A percentile compares a stretch with the other conserved stretches of the same genome.
Conservation (phyloP, 1,140 invertebrate genomes). For the Harpegnathos saltator region DNA sequence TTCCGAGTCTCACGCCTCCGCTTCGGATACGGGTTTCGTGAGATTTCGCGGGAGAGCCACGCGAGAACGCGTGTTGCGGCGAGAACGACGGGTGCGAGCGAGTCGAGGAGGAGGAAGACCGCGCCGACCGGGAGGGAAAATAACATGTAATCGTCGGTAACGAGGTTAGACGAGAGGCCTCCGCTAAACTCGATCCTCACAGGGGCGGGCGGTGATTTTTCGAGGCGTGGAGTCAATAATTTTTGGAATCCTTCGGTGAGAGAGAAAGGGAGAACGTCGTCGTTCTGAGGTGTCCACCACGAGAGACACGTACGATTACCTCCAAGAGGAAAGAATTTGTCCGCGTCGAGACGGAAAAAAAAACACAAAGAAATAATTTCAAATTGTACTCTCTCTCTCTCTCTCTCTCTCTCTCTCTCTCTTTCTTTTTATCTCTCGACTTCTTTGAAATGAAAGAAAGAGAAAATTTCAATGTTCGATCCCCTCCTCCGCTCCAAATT, state of each 20-base stretch:
- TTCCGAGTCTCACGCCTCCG: slow-evolving; percentile 66
- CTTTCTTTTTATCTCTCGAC: no score
- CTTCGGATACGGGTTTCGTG: slow-evolving; percentile 37
- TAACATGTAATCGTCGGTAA: slow-evolving; percentile 65
- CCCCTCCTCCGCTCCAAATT: no score
- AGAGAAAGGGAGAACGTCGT: neutral
- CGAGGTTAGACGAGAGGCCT: slow-evolving; percentile 60
- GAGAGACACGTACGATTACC: no score
- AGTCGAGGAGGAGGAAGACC: slow-evolving; percentile 24
- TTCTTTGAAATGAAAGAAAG: no score
- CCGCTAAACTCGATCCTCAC: neutral
- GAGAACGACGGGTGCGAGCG: slow-evolving; percentile 46
- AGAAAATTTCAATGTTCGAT: no score
- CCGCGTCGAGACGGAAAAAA: no score
- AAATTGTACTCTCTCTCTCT: no score
- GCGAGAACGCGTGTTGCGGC: slow-evolving; percentile 55
- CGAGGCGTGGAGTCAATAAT: slow-evolving; percentile 29
- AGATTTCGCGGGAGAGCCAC: slow-evolving; percentile 71
- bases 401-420: no score
- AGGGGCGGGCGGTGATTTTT: neutral
- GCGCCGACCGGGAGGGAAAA: neutral
- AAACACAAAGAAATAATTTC: no score
- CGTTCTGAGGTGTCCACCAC: no score
- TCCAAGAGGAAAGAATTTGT: no score
- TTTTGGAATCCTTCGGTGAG: neutral